phyloP scores from a whole-genome alignment of 2,797 vertebrate species.

The Silurus lanzhouensis region DNA sequence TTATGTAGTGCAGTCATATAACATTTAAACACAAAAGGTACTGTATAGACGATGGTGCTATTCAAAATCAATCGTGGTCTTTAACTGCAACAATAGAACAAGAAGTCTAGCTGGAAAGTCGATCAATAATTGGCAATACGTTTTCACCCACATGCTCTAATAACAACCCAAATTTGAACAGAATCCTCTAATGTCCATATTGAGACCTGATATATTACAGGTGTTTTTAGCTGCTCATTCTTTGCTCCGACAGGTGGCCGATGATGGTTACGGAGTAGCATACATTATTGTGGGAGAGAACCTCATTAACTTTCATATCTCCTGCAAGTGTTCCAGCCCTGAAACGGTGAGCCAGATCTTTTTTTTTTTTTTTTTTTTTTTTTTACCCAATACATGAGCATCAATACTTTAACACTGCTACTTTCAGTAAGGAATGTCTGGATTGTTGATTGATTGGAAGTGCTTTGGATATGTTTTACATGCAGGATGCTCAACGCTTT shows the following conservation, averaged over 20 bases:
- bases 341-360: slow-evolving; percentile 80
- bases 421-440: background rate
- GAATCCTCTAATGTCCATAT: background rate
- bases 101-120: background rate
- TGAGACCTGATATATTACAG: background rate
- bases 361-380: background rate
- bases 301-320: slow-evolving; percentile 92
- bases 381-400: background rate
- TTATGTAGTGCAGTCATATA: background rate
- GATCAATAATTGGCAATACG: background rate
- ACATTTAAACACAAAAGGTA: background rate
- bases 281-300: slow-evolving; percentile 90
- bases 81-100: background rate
- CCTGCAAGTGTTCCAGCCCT: slow-evolving; percentile 90
- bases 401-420: background rate
- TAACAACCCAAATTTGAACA: background rate
- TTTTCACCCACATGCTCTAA: background rate
- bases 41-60: background rate
- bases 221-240: background rate
- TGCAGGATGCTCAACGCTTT: slow-evolving; percentile 91
- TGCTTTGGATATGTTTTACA: background rate
- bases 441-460: slow-evolving; percentile 15
- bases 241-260: slow-evolving; percentile 81
- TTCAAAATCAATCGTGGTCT: background rate
- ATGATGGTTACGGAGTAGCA: slow-evolving; percentile 96